These are phyloP conservation scores for Boloria selene DNA, from an alignment of 2,888 invertebrate species.

Conservation along the genomic window DNA sequence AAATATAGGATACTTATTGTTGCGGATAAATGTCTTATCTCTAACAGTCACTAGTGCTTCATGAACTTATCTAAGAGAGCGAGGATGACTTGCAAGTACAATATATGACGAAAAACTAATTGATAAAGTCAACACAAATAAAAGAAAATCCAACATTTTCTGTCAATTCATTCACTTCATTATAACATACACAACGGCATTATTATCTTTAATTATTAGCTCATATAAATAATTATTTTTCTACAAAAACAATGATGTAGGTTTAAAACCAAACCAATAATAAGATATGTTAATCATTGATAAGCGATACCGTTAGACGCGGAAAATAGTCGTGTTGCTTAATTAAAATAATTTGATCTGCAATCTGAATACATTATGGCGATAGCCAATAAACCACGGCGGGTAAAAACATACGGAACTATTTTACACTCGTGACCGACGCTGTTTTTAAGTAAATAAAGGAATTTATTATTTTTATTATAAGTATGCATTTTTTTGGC, in stretches of 20 bases:
- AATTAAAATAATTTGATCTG: conserved; percentile 76
- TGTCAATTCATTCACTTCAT: no score
- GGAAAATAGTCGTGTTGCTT: conserved; percentile 46
- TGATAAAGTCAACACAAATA: no score
- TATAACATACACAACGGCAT: neutral
- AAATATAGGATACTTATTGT: no score
- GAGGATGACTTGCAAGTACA: neutral
- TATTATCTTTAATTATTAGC: conserved; percentile 8
- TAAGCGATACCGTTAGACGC: conserved; percentile 35
- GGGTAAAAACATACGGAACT: conserved; percentile 51
- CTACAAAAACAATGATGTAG: conserved; percentile 12
- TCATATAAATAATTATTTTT: neutral
- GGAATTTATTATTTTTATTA: neutral
- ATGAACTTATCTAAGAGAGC: neutral
- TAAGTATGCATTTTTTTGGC: neutral
- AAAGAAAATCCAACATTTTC: no score
- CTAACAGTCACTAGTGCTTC: no score
- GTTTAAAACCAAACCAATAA: conserved; percentile 9
- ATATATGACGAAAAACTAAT: no score
- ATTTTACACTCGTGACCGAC: conserved; percentile 33
- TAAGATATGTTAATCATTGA: conserved; percentile 23
- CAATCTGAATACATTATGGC: conserved; percentile 73
- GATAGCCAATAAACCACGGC: conserved; percentile 66
- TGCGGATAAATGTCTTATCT: no score
- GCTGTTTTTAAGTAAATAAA: conserved; percentile 7